Percentiles rank a stretch among this genome's conserved stretches.
Conservation (phyloP, 1,140 invertebrate genomes). For the Ips typographus region DNA sequence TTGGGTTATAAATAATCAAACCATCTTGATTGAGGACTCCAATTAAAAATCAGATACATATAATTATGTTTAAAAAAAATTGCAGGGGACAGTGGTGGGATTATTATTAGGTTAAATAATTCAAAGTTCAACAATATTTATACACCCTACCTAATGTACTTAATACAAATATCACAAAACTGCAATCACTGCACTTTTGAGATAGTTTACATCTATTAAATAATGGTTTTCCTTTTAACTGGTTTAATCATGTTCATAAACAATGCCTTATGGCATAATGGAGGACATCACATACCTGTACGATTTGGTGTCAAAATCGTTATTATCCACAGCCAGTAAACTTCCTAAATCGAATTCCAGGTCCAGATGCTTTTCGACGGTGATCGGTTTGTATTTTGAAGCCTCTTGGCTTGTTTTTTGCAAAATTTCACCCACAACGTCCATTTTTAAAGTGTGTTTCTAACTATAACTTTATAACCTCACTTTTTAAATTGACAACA, state of each 20-base stretch:
- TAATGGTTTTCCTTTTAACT: constrained; percentile 1
- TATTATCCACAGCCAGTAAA: constrained; percentile 67
- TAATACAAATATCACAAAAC: too few relatives aligned
- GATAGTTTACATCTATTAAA: not conserved
- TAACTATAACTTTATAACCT: constrained; percentile 10
- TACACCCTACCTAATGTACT: too few relatives aligned
- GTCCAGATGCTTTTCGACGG: constrained; percentile 71
- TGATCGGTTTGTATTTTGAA: constrained; percentile 67
- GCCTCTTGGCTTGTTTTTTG: constrained; percentile 61
- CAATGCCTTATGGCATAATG: constrained; percentile 12
- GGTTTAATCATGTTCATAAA: constrained; percentile 15
- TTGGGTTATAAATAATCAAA: too few relatives aligned
- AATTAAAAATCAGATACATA: too few relatives aligned
- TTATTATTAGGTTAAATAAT: too few relatives aligned
- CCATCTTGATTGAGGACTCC: too few relatives aligned
- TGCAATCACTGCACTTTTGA: too few relatives aligned
- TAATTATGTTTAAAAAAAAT: too few relatives aligned
- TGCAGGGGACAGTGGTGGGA: too few relatives aligned
- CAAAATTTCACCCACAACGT: constrained; percentile 65
- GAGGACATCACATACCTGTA: constrained; percentile 58
- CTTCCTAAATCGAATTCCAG: constrained; percentile 71
- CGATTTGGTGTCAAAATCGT: constrained; percentile 62
- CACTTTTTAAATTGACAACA: constrained; percentile 9
- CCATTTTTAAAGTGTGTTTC: constrained; percentile 53
- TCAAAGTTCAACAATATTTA: too few relatives aligned